Evolutionary conservation across 2,113 vertebrate genomes (phyloP).

Genomic region (Coryphaenoides rupestris): DNA sequence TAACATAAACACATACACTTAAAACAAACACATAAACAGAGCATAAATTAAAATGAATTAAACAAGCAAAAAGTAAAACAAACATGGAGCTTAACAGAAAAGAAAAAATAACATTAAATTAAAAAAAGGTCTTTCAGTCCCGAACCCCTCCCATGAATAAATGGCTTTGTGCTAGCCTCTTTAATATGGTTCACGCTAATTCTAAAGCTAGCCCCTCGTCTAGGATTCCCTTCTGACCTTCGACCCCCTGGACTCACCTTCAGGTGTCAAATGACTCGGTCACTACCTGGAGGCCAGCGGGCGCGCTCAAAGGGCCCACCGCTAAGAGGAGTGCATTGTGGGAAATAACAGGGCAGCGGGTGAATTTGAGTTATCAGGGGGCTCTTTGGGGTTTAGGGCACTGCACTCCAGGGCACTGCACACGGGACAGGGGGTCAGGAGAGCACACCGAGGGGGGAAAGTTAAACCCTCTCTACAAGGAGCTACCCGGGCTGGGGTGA

Average conservation of each 20-base stretch:
- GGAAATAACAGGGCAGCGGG: conserved; percentile 71
- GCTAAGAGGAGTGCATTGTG: conserved; percentile 71
- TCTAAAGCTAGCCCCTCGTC: conserved; percentile 13
- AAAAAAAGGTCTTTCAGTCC: conserved; percentile 10
- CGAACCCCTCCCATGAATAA: neutral
- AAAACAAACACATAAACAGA: neutral
- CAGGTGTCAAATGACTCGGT: conserved; percentile 69
- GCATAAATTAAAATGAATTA: too few species aligned
- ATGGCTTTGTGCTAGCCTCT: conserved; percentile 20
- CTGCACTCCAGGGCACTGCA: conserved; percentile 55
- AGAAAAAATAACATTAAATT: neutral
- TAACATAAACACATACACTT: neutral
- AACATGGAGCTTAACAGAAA: too few species aligned
- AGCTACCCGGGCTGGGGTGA: conserved; percentile 26
- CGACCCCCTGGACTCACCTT: conserved; percentile 73
- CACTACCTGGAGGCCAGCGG: conserved; percentile 72
- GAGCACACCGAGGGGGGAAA: conserved; percentile 19
- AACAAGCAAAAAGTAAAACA: too few species aligned
- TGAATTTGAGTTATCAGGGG: conserved; percentile 56
- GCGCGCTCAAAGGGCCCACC: conserved; percentile 66
- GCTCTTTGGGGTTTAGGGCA: conserved; percentile 33
- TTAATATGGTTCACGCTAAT: conserved; percentile 29
- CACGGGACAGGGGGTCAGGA: conserved; percentile 31
- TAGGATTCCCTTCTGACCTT: conserved; percentile 40
- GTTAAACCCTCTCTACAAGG: neutral